Evolutionary conservation across 2,113 vertebrate genomes (phyloP).

Genomic region (Thamnophis sirtalis): DNA sequence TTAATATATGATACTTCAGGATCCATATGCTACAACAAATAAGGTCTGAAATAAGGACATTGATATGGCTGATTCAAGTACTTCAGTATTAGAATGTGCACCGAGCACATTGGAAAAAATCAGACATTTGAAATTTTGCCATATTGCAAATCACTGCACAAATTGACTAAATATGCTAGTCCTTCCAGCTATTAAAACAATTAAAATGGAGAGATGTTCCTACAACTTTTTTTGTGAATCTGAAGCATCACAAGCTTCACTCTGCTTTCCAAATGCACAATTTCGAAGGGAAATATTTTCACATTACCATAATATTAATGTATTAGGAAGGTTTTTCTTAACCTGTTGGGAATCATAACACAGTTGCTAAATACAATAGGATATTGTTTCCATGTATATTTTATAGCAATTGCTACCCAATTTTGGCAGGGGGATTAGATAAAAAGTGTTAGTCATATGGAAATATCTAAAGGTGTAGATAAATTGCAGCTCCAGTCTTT

Average conservation of each 20-base stretch:
- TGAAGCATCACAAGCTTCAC: conserved; percentile 4
- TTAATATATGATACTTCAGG: not conserved
- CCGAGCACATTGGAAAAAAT: not conserved
- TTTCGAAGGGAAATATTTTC: not conserved
- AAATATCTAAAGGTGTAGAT: not conserved
- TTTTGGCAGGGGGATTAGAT: not conserved
- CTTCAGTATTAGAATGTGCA: conserved; percentile 14
- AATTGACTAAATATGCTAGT: conserved; percentile 39
- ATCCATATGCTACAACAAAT: conserved; percentile 22
- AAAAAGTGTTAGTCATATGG: not conserved
- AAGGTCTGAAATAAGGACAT: not conserved
- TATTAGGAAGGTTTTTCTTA: not conserved
- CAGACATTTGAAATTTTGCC: not conserved
- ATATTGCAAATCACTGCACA: conserved; percentile 29
- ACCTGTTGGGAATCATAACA: conserved; percentile 1
- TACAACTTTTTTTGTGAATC: conserved; percentile 33
- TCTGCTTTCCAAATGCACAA: not conserved
- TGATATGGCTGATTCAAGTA: conserved; percentile 3
- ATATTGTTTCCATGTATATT: conserved; percentile 10
- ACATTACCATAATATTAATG: conserved; percentile 1
- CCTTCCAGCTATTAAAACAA: conserved; percentile 44
- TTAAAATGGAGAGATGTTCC: conserved; percentile 29
- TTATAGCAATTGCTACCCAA: not conserved
- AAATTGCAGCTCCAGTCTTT: not conserved
- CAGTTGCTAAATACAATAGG: not conserved